Base-by-base conservation (phyloP, 2,797 vertebrate species). In the Sternotherus odoratus region DNA sequence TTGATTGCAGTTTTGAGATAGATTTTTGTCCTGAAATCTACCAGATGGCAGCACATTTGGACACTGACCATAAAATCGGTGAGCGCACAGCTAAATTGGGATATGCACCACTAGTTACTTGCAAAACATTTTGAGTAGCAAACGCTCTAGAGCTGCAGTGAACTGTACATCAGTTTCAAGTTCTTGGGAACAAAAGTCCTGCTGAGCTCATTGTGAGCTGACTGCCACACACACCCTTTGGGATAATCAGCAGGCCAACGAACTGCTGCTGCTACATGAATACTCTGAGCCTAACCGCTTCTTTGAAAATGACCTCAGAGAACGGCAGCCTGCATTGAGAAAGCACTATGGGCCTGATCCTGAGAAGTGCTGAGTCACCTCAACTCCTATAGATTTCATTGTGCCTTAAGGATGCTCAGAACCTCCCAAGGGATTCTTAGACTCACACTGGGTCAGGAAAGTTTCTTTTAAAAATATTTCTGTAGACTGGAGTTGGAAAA, bases 281-380 rank as follows among this genome's bases (percentile, higher is more conserved):
- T 1, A 0, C 5, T 11, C 30, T 10, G 23, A 88, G n/a, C 13
- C 53, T 11, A 39, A 43, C 36, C 0, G 0, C 21, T 5, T 89
- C 74, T 49, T 91, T 56, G 49, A 13, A 48, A 86, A 90, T 86
- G 30, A 80, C 21, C 36, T 75, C 12, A 19, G 77, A 48, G 50
- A 77, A 54, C 16, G 78, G 17, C 53, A 82, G 17, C 39, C 69
- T 15, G 26, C 53, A 30, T 46, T 56, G 21, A 83, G 77, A 43
- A 48, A 86, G 56, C 28, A 75, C 24, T 17, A 16, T 28, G 6
- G 7, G 46, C 49, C 69, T 49, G 15, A 26, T 11, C 3, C 8
- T 66, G 30, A 23, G 82, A 30, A 24, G 3, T 4, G 2, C n/a
- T 1, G 13, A 12, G 26, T 75, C 24, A 75, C 43, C 43, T 16